These are phyloP conservation scores for Prostheceraeus crozeri DNA, from an alignment of 2,888 invertebrate genomes.

Conservation along the genomic window DNA sequence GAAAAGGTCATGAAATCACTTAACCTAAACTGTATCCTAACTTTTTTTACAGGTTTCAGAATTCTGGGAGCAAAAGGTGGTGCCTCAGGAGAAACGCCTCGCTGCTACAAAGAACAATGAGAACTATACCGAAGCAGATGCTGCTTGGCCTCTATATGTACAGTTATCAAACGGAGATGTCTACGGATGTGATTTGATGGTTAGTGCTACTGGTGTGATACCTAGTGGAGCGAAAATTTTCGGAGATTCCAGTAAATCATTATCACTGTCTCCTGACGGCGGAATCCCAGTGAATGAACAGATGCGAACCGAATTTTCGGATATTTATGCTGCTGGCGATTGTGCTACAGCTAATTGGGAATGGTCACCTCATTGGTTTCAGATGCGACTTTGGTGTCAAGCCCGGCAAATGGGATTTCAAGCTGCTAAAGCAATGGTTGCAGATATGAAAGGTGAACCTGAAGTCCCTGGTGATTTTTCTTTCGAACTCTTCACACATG, in stretches of 20 bases:
- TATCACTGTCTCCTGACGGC: conserved; percentile 62
- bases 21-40: too few species aligned
- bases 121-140: conserved; percentile 49
- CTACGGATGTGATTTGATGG: conserved; percentile 75
- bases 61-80: too few species aligned
- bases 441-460: conserved; percentile 44
- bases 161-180: conserved; percentile 67
- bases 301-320: conserved; percentile 70
- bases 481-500: conserved; percentile 93
- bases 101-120: conserved; percentile 51
- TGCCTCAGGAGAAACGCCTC: too few species aligned
- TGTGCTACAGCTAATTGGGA: conserved; percentile 76
- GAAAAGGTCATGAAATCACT: too few species aligned
- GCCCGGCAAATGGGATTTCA: conserved; percentile 82
- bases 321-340: conserved; percentile 91
- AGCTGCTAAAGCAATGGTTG: conserved; percentile 76
- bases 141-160: conserved; percentile 66
- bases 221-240: conserved; percentile 47
- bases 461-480: conserved; percentile 68
- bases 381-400: conserved; percentile 94
- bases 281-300: conserved; percentile 76
- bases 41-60: too few species aligned
- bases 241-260: conserved; percentile 29
- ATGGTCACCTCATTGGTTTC: conserved; percentile 57
- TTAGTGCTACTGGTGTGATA: conserved; percentile 87